Conservation (phyloP, 2,888 invertebrate species). For the Actias luna region DNA sequence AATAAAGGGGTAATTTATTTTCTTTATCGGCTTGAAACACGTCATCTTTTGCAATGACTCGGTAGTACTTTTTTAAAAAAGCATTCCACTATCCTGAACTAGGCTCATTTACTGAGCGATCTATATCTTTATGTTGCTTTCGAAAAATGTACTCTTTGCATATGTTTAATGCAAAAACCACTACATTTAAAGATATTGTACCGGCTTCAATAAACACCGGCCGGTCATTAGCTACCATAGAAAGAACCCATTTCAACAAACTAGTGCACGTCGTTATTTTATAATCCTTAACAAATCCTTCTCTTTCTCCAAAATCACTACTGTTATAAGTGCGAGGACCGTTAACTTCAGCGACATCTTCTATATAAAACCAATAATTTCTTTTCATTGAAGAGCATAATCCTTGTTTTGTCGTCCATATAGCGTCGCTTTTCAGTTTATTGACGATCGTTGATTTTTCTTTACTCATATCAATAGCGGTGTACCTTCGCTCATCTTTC, state of each 20-base stretch:
- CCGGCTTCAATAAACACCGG: constrained; percentile 77
- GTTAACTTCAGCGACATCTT: constrained; percentile 83
- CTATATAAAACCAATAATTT: constrained; percentile 84
- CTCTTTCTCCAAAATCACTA: constrained; percentile 78
- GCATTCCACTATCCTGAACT: constrained; percentile 85
- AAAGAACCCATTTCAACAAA: constrained; percentile 83
- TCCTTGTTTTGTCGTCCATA: constrained; percentile 74
- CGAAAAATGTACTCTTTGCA: constrained; percentile 84
- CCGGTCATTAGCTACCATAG: constrained; percentile 59
- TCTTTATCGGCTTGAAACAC: constrained; percentile 67
- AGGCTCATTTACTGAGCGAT: constrained; percentile 59
- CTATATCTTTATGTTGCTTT: constrained; percentile 85
- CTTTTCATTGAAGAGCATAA: constrained; percentile 80
- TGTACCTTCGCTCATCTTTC: constrained; percentile 42
- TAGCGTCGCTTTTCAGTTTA: constrained; percentile 59
- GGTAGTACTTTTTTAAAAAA: constrained; percentile 85
- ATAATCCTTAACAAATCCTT: constrained; percentile 86
- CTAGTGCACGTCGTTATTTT: constrained; percentile 89
- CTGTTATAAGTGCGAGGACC: constrained; percentile 88
- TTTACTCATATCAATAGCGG: constrained; percentile 46
- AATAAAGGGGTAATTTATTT: constrained; percentile 58
- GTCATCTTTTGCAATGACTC: constrained; percentile 81
- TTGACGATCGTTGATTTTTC: constrained; percentile 56
- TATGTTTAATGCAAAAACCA: constrained; percentile 87
- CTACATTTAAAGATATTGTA: constrained; percentile 75